Percentiles rank a stretch among this genome's conserved stretches.
Evolutionary conservation across 2,797 vertebrate species (phyloP).

Genomic region (Glossophaga mutica): DNA sequence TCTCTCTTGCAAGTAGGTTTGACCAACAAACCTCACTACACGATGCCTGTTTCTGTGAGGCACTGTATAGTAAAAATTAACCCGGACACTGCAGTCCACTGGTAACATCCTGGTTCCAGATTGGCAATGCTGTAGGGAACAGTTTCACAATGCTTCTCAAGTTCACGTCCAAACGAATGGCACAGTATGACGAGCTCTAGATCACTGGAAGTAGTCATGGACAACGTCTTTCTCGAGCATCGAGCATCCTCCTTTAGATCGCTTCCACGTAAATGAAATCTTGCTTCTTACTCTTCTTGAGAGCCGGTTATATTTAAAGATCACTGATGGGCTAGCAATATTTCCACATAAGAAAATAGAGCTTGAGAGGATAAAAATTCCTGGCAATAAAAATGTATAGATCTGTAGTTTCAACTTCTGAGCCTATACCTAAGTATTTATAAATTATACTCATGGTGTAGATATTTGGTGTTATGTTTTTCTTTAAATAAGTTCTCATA

Average conservation of each 20-base stretch:
- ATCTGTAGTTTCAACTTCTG: background rate
- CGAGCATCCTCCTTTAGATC: background rate
- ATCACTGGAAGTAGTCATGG: background rate
- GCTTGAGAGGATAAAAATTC: background rate
- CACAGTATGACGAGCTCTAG: background rate
- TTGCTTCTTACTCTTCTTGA: background rate
- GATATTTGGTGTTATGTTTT: background rate
- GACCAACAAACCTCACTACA: background rate
- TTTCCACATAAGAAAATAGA: background rate
- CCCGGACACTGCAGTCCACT: background rate
- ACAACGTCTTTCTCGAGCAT: background rate
- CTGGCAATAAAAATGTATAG: background rate
- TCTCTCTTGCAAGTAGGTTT: background rate
- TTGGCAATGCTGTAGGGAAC: background rate
- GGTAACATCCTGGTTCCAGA: background rate
- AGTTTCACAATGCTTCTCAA: background rate
- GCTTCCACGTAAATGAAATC: background rate
- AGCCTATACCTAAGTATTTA: background rate
- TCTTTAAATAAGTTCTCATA: background rate
- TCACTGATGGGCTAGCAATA: background rate
- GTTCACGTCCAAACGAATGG: background rate
- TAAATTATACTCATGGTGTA: background rate
- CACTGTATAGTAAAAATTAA: background rate
- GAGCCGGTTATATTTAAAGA: background rate
- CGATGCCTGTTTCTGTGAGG: background rate